phyloP scores from a whole-genome alignment of 2,113 vertebrate genomes.

The Circaetus cinerascens region DNA sequence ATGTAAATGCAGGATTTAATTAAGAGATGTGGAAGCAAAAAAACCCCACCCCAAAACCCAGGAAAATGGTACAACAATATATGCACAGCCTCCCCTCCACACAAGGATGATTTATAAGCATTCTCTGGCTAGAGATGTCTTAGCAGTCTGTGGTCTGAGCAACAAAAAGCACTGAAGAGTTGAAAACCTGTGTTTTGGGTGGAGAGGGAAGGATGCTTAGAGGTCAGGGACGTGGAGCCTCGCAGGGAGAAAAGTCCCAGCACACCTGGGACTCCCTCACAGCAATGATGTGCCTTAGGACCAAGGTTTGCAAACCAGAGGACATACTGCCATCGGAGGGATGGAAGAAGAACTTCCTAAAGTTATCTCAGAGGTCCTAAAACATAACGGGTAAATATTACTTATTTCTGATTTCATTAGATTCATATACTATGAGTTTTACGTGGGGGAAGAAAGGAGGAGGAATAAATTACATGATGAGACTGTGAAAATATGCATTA shows the following conservation, averaged over 20 bases:
- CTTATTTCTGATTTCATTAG: background rate
- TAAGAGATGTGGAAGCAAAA: background rate
- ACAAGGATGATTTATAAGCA: background rate
- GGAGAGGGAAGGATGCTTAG: background rate
- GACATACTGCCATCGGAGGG: too few species aligned
- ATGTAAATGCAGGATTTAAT: background rate
- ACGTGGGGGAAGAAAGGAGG: background rate
- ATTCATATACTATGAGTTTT: background rate
- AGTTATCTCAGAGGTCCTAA: background rate
- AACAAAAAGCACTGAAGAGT: background rate
- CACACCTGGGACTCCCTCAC: too few species aligned
- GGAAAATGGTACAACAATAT: background rate
- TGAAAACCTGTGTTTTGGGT: background rate
- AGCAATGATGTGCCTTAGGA: background rate
- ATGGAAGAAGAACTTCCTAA: background rate
- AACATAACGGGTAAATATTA: background rate
- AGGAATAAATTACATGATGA: background rate
- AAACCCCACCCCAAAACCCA: background rate
- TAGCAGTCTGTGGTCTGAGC: background rate
- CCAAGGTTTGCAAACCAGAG: too few species aligned
- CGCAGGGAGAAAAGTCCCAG: background rate
- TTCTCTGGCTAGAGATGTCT: background rate
- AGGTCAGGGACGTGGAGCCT: background rate
- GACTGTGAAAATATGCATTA: background rate
- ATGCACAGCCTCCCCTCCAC: background rate